These are phyloP conservation scores for Epinephelus coioides DNA, from an alignment of 2,797 vertebrate genomes.

Conservation along the genomic window DNA sequence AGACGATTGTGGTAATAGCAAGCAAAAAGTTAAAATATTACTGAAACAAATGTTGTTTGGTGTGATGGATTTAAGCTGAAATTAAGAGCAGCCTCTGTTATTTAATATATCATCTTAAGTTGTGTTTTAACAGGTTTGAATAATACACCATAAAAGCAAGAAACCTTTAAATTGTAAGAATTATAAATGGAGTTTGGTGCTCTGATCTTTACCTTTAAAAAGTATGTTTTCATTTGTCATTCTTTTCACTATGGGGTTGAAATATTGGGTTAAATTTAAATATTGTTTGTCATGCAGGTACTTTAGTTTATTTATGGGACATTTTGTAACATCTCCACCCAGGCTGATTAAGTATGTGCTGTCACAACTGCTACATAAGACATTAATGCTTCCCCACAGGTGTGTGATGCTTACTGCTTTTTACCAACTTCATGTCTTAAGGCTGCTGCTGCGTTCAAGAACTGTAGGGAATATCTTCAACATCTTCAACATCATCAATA, in stretches of 20 bases:
- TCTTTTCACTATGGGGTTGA: neutral
- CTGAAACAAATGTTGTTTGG: neutral
- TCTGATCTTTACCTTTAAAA: neutral
- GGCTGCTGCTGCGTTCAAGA: slow-evolving; percentile 15
- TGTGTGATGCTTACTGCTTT: slow-evolving; percentile 24
- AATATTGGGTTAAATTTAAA: neutral
- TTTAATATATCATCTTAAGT: neutral
- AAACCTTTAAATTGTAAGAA: slow-evolving; percentile 1
- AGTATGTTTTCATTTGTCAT: neutral
- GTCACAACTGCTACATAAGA: slow-evolving; percentile 9
- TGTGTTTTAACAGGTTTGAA: neutral
- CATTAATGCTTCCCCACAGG: slow-evolving; percentile 17
- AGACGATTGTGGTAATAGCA: neutral
- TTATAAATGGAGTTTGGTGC: slow-evolving; percentile 22
- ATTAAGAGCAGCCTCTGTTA: neutral
- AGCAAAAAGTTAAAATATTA: neutral
- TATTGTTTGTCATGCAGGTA: neutral
- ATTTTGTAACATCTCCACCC: neutral
- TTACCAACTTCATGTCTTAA: slow-evolving; percentile 11
- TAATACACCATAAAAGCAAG: neutral
- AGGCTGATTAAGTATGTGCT: slow-evolving; percentile 7
- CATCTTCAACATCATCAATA: too few species aligned
- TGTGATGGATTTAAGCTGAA: slow-evolving; percentile 1
- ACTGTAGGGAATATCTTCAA: slow-evolving; percentile 17
- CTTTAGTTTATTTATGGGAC: neutral